Conservation (phyloP, 2,113 vertebrate genomes). For the Sander lucioperca region DNA sequence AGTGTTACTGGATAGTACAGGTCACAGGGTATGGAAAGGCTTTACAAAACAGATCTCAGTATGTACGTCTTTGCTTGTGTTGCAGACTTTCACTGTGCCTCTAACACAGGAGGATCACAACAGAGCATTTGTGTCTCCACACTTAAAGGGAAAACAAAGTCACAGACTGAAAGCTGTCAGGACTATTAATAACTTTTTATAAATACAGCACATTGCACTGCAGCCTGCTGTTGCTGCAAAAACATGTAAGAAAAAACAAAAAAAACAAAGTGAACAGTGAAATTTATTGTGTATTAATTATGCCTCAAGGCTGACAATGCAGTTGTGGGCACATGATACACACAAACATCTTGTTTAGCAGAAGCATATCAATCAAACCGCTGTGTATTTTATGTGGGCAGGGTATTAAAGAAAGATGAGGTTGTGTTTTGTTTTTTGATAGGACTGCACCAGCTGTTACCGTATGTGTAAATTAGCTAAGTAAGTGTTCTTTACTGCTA, state of each 20-base stretch:
- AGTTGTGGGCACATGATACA: not conserved
- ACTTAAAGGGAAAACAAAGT: conserved; percentile 3
- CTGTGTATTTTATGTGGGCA: not conserved
- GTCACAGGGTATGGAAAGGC: not conserved
- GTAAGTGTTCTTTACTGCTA: not conserved
- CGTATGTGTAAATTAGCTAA: not conserved
- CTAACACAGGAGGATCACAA: not conserved
- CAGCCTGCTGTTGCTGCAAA: conserved; percentile 2
- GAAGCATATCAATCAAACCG: not conserved
- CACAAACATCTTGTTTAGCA: not conserved
- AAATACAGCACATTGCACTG: not conserved
- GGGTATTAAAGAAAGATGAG: not conserved
- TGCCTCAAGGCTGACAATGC: not conserved
- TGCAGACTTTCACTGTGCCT: not conserved
- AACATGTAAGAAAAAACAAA: conserved; percentile 7
- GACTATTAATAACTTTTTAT: conserved; percentile 10
- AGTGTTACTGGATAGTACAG: not conserved
- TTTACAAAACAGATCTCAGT: not conserved
- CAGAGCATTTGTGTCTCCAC: not conserved
- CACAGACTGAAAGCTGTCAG: conserved; percentile 29
- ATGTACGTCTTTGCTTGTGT: not conserved
- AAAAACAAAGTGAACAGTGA: conserved; percentile 12
- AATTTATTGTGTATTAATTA: not conserved
- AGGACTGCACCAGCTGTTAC: no score
- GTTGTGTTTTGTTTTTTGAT: not conserved